Evolutionary conservation across 2,888 invertebrate genomes (phyloP).

Genomic region (Camponotus fellah): DNA sequence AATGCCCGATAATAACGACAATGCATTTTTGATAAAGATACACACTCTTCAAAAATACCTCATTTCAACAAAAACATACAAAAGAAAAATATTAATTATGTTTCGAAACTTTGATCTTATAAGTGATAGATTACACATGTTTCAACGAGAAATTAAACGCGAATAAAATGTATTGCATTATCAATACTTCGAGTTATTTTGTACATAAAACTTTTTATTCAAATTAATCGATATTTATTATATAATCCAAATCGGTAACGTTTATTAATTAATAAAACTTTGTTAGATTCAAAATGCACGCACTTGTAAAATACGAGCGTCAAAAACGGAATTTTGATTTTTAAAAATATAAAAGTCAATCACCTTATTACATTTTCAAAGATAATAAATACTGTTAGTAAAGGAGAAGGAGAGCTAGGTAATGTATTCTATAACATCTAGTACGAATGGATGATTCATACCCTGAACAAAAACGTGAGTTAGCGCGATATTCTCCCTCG

Average conservation of each 20-base stretch:
- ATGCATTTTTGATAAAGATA: background rate
- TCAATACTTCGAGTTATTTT: background rate
- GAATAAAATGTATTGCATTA: background rate
- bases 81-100: background rate
- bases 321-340: background rate
- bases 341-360: background rate
- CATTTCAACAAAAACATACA: background rate
- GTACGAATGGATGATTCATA: background rate
- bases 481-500: background rate
- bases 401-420: background rate
- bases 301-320: background rate
- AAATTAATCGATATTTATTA: constrained; percentile 12
- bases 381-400: background rate
- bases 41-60: background rate
- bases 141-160: background rate
- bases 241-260: too few species aligned
- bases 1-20: background rate
- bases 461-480: constrained; percentile 9
- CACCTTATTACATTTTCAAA: background rate
- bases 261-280: background rate
- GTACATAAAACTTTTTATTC: background rate
- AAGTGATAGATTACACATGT: background rate
- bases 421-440: background rate
- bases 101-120: background rate
- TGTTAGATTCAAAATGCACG: background rate